phyloP scores from a whole-genome alignment of 2,888 invertebrate genomes.

The Rotaria magnacalcarata region DNA sequence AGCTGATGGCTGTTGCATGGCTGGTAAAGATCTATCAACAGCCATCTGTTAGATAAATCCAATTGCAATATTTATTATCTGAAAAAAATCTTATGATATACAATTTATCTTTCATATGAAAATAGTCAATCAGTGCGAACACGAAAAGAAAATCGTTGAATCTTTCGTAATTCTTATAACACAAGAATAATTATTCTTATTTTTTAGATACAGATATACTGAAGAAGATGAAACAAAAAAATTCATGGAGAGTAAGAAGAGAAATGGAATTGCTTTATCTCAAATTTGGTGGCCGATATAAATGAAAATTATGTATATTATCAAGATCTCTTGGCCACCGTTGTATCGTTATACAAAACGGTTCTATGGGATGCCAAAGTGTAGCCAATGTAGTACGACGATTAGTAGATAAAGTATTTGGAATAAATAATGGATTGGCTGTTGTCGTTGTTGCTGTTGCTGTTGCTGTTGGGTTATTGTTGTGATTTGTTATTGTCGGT shows the following conservation, averaged over 20 bases:
- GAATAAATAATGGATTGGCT: background rate
- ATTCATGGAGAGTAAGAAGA: background rate
- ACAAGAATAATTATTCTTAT: background rate
- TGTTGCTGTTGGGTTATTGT: background rate
- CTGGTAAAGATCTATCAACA: background rate
- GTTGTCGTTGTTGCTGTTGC: background rate
- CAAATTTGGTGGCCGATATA: constrained; percentile 23
- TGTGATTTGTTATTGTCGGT: constrained; percentile 5
- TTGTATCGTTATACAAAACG: constrained; percentile 89
- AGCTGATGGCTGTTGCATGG: background rate
- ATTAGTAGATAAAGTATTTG: background rate
- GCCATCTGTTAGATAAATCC: background rate
- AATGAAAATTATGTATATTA: constrained; percentile 35
- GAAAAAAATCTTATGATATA: background rate
- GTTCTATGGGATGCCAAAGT: constrained; percentile 78
- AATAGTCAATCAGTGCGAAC: background rate
- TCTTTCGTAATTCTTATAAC: background rate
- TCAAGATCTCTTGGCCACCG: constrained; percentile 35
- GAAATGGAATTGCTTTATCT: background rate
- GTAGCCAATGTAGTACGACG: constrained; percentile 1
- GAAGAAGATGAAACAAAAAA: background rate
- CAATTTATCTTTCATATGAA: constrained; percentile 5
- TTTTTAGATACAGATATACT: background rate
- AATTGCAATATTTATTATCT: background rate
- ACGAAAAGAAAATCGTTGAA: background rate